phyloP scores from a whole-genome alignment of 2,888 invertebrate species.

The Tricholauxania praeusta region DNA sequence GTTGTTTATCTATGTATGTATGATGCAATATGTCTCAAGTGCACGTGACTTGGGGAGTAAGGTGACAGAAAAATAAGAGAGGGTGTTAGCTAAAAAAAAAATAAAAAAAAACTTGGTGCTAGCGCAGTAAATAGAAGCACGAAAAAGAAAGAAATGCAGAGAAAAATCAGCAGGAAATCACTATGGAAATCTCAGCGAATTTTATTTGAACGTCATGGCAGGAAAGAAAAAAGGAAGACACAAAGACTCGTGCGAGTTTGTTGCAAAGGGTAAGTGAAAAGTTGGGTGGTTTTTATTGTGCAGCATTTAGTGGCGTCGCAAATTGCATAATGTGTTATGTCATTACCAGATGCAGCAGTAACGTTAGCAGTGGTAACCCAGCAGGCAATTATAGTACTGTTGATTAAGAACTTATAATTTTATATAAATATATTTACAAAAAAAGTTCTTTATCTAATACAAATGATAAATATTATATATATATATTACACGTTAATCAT shows the following conservation, averaged over 20 bases:
- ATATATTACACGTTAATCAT: too few relatives aligned
- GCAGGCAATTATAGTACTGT: background rate
- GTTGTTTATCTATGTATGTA: background rate
- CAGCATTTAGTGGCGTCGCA: background rate
- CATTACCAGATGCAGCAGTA: slow-evolving; percentile 3
- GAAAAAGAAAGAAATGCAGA: too few relatives aligned
- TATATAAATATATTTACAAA: too few relatives aligned
- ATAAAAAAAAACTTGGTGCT: background rate
- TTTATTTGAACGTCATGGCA: background rate
- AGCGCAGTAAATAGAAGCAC: too few relatives aligned
- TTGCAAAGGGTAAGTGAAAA: background rate
- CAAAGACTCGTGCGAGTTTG: too few relatives aligned
- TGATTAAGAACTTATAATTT: too few relatives aligned
- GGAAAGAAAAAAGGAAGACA: background rate
- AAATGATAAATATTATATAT: too few relatives aligned
- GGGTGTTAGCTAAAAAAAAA: slow-evolving; percentile 14
- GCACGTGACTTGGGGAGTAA: slow-evolving; percentile 11
- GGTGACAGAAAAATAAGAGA: slow-evolving; percentile 41
- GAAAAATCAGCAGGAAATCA: background rate
- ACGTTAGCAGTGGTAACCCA: background rate
- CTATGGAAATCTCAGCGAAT: background rate
- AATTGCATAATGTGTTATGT: slow-evolving; percentile 24
- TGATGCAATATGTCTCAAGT: slow-evolving; percentile 25
- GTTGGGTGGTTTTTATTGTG: background rate
- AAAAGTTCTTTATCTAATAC: too few relatives aligned